Evolutionary conservation across 2,797 vertebrate genomes (phyloP), one percentile per base, ranked within the genome.

Genomic region (Mallotus villosus): DNA sequence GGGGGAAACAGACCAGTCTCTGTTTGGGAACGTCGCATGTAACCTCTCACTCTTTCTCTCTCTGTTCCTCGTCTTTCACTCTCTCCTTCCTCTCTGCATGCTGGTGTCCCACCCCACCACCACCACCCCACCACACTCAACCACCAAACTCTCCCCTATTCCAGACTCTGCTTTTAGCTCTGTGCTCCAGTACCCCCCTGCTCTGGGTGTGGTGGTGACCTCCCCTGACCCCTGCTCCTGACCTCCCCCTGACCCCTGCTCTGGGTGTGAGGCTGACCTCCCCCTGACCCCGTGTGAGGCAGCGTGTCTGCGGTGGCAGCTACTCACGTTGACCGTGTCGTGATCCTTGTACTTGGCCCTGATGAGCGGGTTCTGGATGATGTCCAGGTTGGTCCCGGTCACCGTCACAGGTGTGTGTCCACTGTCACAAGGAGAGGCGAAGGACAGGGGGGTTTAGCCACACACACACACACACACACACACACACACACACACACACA

Each of bases 301-400:
- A 34, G 5, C 32, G 32, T 34, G 32, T 34, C 8, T 34, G 32
- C 5, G 32, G 32, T 8, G 1, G 8, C 1, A 7, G 9, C 21
- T 49, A 94, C 96, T 96, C 92, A 99, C 98, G 0, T 98, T 98
- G 81, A 97, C 86, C 0, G 96, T 95, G 74, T 99, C 97, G 60
- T 95, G 95, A 24, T 90, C 92, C 19, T 95, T 96, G 0, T 98
- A 96, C 84, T 97, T 98, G 81, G 97, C 97, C 80, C 98, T 93
- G 90, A 99, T 96, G 84, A 96, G 95, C 2, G 98, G 98, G 46
- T 94, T 97, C 83, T 99, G 96, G 79, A 99, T 99, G 80, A 99
- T 96, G 89, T 99, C 96, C 88, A 99, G 92, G 84, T 99, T 97
- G 19, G 95, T 97, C 53, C 98, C 98, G 67, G 95, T 97, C 71